Base-by-base conservation (phyloP, 2,888 invertebrate genomes). In the Sinopyrophorus schimmeli region DNA sequence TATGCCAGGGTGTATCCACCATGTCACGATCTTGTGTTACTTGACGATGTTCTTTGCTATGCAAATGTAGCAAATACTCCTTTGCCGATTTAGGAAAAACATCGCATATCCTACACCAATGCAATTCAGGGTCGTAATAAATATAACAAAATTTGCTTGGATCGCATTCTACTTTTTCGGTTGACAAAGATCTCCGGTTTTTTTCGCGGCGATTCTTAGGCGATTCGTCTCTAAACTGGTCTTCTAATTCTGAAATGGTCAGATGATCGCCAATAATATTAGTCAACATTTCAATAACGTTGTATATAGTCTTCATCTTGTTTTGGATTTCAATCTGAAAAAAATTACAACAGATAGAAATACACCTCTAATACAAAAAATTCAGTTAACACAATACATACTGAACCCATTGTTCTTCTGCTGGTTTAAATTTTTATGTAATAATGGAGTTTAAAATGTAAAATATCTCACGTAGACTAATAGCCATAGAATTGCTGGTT, bases 71-170 rank as follows among this genome's bases (percentile, higher is more conserved):
- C 59, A 92, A 75, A 70, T 87, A 89, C 70, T 90, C 89, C 71
- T 90, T 89, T 37, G 91, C 91, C 1, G 90, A 89, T 65, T 87
- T 83, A 17, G 92, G 92, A 72, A 92, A 92, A 62, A 87, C 86
- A 70, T 89, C 86, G 74, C 92, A 92, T 34, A 85, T 81, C 42
- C 89, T 80, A 70, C 92, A 92, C 92, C 92, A 92, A 70, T 92
- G 91, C 80, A 89, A 84, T 75, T 91, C 91, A 0, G 91, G 89
- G 73, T 92, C 92, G 68, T 89, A 92, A 74, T 89, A 88, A 39
- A 89, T 84, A 66, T 86, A 88, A 80, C 89, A 90, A 71, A 80
- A 84, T 69, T 80, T 65, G 37, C 60, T 53, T 52, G 62, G 62
- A 21, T 47, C 47, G 31, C 43, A 9, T 1, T 43, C 20, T 15